Conservation (phyloP, 2,888 invertebrate species). For the Xestia xanthographa region DNA sequence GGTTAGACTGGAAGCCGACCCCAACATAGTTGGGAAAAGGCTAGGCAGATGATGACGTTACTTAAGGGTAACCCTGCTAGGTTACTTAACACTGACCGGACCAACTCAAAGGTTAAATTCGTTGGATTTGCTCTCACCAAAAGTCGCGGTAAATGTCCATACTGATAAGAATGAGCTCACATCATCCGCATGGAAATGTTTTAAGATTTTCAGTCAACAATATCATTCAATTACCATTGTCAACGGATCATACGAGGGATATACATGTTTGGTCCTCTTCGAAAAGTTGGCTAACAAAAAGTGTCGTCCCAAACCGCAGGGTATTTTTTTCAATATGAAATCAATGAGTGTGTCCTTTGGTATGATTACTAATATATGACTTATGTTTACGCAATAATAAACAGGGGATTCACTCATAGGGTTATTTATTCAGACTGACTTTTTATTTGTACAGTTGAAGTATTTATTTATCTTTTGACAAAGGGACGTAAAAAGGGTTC, state of each 20-base stretch:
- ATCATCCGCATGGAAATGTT: background rate
- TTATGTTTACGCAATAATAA: conserved; percentile 7
- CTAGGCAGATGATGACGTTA: no score
- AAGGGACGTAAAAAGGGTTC: conserved; percentile 13
- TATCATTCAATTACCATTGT: background rate
- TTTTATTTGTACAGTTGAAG: conserved; percentile 8
- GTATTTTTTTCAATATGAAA: background rate
- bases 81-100: background rate
- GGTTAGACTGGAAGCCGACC: no score
- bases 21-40: no score
- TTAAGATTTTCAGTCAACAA: background rate
- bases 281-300: background rate
- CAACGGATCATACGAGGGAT: background rate
- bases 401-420: background rate
- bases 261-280: background rate
- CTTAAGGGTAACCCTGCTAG: no score
- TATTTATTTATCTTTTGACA: conserved; percentile 35
- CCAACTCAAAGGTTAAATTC: background rate
- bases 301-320: background rate
- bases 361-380: background rate
- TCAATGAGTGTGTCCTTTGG: conserved; percentile 1
- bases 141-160: background rate
- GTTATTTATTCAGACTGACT: conserved; percentile 16
- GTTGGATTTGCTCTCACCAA: background rate
- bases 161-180: background rate